These are phyloP conservation scores for Strix occidentalis DNA, from an alignment of 2,797 vertebrate genomes.

Conservation along the genomic window DNA sequence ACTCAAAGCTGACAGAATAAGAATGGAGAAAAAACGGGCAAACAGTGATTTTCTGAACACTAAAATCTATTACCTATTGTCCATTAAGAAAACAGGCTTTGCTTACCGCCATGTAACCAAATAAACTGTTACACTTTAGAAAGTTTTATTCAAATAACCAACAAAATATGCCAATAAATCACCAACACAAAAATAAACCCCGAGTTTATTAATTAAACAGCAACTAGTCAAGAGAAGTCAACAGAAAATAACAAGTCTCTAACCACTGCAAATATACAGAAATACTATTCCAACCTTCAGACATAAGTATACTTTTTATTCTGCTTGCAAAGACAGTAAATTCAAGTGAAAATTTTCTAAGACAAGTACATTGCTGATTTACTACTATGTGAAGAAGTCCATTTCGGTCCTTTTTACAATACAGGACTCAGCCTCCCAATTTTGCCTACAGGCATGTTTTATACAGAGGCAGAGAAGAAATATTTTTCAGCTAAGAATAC, in stretches of 20 bases:
- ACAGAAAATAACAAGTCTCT: background rate
- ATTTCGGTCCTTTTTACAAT: background rate
- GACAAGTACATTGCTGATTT: background rate
- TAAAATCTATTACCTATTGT: background rate
- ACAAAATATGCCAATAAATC: background rate
- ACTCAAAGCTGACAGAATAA: background rate
- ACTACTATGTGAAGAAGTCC: accelerated
- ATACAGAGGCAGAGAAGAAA: background rate
- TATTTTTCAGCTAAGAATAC: background rate
- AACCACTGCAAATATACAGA: background rate
- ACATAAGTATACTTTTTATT: background rate
- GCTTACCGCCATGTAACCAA: background rate
- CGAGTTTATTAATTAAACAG: background rate
- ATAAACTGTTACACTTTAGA: background rate
- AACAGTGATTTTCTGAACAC: background rate
- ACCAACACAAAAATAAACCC: background rate
- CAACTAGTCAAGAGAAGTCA: background rate
- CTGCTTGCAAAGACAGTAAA: background rate
- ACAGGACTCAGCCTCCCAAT: background rate
- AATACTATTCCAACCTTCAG: background rate
- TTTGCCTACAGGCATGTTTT: background rate
- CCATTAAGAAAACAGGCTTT: background rate
- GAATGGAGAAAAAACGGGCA: background rate
- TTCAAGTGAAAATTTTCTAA: background rate
- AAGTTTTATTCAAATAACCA: background rate